These are phyloP conservation scores for Platypus cylindrus DNA, from an alignment of 2,888 invertebrate species.

Conservation along the genomic window DNA sequence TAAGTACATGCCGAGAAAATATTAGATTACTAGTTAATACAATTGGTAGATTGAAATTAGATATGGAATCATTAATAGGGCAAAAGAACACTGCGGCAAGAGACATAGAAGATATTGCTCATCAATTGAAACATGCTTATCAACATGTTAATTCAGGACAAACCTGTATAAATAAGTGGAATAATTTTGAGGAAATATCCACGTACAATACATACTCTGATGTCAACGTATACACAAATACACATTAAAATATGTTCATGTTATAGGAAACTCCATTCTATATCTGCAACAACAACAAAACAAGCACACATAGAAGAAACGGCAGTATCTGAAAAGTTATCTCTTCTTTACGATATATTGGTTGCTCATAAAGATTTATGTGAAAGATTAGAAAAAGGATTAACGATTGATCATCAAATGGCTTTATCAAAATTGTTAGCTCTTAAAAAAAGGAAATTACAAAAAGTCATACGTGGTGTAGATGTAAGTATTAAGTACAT, in stretches of 20 bases:
- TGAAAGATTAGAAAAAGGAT: conserved; percentile 47
- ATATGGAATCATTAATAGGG: conserved; percentile 37
- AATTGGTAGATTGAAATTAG: conserved; percentile 41
- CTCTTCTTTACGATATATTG: conserved; percentile 41
- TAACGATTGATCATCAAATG: conserved; percentile 47
- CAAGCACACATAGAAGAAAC: conserved; percentile 43
- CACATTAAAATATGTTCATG: conserved; percentile 4
- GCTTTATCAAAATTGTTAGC: conserved; percentile 48
- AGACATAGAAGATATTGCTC: conserved; percentile 43
- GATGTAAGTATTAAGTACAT: conserved; percentile 36
- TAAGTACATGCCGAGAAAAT: conserved; percentile 44
- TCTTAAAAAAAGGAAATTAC: conserved; percentile 48
- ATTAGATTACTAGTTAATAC: conserved; percentile 41
- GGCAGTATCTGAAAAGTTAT: conserved; percentile 42
- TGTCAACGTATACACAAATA: too few species aligned
- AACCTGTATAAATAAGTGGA: conserved; percentile 41
- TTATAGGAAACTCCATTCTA: conserved; percentile 37
- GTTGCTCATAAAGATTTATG: conserved; percentile 45
- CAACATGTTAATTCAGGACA: conserved; percentile 22
- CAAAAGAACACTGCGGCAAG: conserved; percentile 34
- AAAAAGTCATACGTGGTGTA: conserved; percentile 47
- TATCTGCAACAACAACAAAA: conserved; percentile 39
- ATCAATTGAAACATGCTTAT: conserved; percentile 35
- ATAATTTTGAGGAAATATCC: conserved; percentile 39
- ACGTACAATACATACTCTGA: conserved; percentile 31